Percentiles rank a stretch among this genome's conserved stretches.
Conservation (phyloP, 2,113 vertebrate genomes). For the Neolamprologus longior region DNA sequence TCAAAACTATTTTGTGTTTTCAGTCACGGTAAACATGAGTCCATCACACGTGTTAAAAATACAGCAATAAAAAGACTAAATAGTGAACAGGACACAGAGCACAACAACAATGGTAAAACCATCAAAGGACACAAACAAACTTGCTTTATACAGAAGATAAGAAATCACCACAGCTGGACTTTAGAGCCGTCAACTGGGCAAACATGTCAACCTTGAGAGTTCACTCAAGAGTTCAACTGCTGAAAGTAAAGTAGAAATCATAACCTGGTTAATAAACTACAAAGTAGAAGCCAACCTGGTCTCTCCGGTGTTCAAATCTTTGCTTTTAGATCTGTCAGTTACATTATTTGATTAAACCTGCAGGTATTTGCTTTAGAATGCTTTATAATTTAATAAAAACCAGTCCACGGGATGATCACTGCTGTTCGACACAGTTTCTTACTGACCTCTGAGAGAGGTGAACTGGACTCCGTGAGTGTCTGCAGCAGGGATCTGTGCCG, state of each 20-base stretch:
- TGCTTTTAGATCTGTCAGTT: background rate
- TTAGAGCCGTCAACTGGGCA: background rate
- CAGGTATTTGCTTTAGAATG: background rate
- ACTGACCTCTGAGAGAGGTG: conserved; percentile 3
- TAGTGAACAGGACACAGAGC: background rate
- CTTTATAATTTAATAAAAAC: background rate
- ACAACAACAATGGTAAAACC: background rate
- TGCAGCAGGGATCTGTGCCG: background rate
- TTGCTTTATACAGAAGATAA: background rate
- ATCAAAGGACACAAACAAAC: background rate
- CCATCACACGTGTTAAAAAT: background rate
- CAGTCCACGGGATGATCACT: background rate
- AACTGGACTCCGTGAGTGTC: conserved; percentile 26
- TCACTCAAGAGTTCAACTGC: background rate
- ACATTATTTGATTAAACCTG: background rate
- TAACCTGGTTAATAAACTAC: background rate
- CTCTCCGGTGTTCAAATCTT: background rate
- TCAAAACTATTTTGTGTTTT: background rate
- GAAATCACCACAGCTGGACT: background rate
- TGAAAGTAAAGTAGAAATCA: background rate
- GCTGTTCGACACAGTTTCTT: background rate
- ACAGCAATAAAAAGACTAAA: background rate
- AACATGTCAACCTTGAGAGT: background rate
- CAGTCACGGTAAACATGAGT: background rate
- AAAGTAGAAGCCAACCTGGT: background rate